Evolutionary conservation across 2,797 vertebrate genomes (phyloP).

Genomic region (Champsocephalus gunnari): DNA sequence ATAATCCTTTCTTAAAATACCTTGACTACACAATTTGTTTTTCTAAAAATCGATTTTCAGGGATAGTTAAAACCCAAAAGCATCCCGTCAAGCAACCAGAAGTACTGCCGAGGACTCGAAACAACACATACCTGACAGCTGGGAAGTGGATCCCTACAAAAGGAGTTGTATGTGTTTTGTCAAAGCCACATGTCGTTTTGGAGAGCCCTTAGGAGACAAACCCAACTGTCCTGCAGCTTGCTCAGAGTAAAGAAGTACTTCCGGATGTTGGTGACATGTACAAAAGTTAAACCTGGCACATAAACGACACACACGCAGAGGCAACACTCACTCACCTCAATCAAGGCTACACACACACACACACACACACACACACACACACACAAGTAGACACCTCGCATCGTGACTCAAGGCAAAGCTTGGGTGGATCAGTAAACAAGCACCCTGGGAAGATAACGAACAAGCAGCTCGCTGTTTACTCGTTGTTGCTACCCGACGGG

Average conservation of each 20-base stretch:
- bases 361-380: no score
- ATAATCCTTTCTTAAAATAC: neutral
- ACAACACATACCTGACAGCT: conserved; percentile 4
- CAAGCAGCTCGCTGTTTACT: conserved; percentile 71
- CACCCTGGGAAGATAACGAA: conserved; percentile 72
- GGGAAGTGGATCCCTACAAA: conserved; percentile 17
- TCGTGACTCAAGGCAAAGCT: conserved; percentile 68
- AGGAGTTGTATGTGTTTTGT: conserved; percentile 11
- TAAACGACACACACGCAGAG: conserved; percentile 13
- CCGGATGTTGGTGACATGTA: neutral
- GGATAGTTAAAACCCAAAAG: neutral
- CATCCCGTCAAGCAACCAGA: neutral
- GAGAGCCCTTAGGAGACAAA: conserved; percentile 38
- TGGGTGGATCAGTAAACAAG: conserved; percentile 73
- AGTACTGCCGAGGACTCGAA: neutral
- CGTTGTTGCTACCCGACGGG: conserved; percentile 70
- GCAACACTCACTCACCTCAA: conserved; percentile 6
- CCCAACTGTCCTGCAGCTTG: conserved; percentile 12
- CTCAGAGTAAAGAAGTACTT: neutral
- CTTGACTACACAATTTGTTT: neutral
- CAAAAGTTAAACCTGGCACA: conserved; percentile 17
- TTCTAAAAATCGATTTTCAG: neutral
- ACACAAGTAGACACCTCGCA: conserved; percentile 22
- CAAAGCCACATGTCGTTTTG: conserved; percentile 13
- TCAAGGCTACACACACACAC: conserved; percentile 5